These are phyloP conservation scores for Thalassarche chlororhynchos DNA, from an alignment of 2,113 vertebrate species.

Conservation along the genomic window DNA sequence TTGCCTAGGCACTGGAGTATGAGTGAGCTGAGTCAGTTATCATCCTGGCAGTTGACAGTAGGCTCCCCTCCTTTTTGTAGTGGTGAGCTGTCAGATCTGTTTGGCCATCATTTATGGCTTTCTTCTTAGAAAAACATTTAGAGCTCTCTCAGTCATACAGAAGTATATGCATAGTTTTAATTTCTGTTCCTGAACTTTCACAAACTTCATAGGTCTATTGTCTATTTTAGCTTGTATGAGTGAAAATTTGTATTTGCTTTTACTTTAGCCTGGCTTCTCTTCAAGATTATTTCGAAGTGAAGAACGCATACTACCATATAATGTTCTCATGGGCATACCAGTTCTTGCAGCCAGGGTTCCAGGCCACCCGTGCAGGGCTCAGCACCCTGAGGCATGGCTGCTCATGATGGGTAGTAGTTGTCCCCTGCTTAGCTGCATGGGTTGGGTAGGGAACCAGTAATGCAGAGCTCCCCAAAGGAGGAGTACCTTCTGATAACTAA, in stretches of 20 bases:
- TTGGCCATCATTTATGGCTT: not conserved
- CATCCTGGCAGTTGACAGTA: not conserved
- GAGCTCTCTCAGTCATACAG: not conserved
- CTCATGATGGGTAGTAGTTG: not conserved
- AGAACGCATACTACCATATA: not conserved
- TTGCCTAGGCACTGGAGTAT: not conserved
- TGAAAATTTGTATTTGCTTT: not conserved
- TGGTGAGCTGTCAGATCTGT: not conserved
- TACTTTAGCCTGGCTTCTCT: not conserved
- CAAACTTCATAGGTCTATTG: fast-evolving
- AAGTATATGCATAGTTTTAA: not conserved
- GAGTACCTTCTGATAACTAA: not conserved
- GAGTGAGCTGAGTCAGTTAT: not conserved
- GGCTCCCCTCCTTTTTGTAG: not conserved
- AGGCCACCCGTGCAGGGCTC: not conserved
- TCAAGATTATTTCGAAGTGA: not conserved
- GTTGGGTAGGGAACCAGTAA: not conserved
- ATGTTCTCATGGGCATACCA: not conserved
- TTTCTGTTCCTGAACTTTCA: not conserved
- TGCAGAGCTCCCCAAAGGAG: not conserved
- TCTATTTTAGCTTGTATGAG: not conserved
- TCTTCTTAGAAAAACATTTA: not conserved
- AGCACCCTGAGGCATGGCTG: not conserved
- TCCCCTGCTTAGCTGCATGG: not conserved
- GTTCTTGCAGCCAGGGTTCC: not conserved